A percentile compares a stretch with the other conserved stretches of the same genome.
Conservation (phyloP, 2,113 vertebrate species). For the Lagenorhynchus albirostris region DNA sequence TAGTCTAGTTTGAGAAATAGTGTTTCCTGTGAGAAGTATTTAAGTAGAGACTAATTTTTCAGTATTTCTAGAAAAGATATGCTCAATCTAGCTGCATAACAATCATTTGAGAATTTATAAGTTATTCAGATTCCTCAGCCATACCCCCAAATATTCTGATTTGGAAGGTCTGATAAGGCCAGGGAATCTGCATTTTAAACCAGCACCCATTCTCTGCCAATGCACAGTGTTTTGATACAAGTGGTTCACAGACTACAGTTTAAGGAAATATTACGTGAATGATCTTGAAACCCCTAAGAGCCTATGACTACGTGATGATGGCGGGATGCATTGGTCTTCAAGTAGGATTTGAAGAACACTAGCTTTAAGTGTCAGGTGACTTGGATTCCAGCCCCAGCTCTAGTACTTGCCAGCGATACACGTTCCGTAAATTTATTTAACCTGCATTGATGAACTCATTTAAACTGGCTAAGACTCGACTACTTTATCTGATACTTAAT, state of each 20-base stretch:
- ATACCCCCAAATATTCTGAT: neutral
- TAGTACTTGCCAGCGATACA: neutral
- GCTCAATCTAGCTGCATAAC: neutral
- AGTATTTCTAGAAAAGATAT: neutral
- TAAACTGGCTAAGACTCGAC: neutral
- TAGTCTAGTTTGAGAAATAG: neutral
- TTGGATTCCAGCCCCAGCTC: neutral
- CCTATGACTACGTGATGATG: neutral
- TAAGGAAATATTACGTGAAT: neutral
- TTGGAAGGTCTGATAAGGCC: neutral
- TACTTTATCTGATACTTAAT: neutral
- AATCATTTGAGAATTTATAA: neutral
- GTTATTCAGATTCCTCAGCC: neutral
- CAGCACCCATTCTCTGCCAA: neutral
- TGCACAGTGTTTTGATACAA: neutral
- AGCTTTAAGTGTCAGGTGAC: no score
- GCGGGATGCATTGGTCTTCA: neutral
- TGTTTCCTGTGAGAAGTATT: neutral
- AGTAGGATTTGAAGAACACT: accelerated
- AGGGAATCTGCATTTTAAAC: neutral
- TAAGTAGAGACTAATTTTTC: neutral
- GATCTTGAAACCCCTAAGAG: neutral
- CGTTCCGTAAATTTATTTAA: neutral
- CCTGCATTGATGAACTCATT: neutral
- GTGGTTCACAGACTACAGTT: neutral